These are phyloP conservation scores for Eurosta solidaginis DNA, from an alignment of 1,140 invertebrate species.

Conservation along the genomic window DNA sequence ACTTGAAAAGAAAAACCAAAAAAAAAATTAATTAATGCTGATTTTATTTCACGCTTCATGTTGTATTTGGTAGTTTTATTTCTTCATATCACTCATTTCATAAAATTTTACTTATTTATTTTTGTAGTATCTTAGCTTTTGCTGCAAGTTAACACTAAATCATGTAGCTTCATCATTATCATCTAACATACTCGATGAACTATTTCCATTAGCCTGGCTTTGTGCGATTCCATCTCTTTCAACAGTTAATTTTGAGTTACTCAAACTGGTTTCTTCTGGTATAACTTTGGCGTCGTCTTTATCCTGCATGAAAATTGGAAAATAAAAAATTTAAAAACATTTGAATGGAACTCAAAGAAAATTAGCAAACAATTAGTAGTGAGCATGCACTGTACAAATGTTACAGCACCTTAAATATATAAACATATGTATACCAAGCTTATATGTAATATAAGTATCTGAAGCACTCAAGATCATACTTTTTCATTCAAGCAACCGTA, in stretches of 20 bases:
- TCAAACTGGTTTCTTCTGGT: slow-evolving; percentile 55
- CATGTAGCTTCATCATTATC: slow-evolving; percentile 43
- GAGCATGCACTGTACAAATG: too few relatives aligned
- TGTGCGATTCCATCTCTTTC: slow-evolving; percentile 38
- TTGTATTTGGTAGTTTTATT: background rate
- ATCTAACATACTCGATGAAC: slow-evolving; percentile 29
- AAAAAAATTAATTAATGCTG: background rate
- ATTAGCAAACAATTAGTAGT: background rate
- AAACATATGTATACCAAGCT: too few relatives aligned
- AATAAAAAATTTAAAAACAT: background rate
- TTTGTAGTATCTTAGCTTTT: background rate
- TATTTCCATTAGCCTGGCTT: slow-evolving; percentile 39
- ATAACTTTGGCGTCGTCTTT: slow-evolving; percentile 52
- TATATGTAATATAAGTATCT: too few relatives aligned
- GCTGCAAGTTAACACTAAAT: background rate
- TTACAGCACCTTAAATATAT: too few relatives aligned
- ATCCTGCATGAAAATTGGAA: slow-evolving; percentile 40
- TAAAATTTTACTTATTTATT: background rate
- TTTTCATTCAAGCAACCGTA: too few relatives aligned
- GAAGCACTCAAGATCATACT: too few relatives aligned
- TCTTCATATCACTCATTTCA: slow-evolving; percentile 23
- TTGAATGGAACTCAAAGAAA: background rate
- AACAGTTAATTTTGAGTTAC: slow-evolving; percentile 50
- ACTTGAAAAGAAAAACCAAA: too few relatives aligned
- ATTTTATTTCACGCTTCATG: background rate